Evolutionary conservation across 2,113 vertebrate genomes (phyloP).

Genomic region (Bufo gargarizans): DNA sequence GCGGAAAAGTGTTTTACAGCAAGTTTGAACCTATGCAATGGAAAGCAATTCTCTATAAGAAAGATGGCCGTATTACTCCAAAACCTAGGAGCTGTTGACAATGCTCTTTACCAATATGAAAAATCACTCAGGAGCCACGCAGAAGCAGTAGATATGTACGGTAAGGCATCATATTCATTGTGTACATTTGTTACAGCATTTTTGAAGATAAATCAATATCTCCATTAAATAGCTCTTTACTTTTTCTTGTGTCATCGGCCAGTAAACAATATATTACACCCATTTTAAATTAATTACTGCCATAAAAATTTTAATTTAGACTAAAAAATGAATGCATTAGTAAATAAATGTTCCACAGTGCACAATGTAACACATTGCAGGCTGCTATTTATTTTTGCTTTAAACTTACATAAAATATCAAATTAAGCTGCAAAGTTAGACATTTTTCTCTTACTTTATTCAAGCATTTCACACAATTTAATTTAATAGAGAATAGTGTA

Average conservation of each 20-base stretch:
- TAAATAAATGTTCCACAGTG: background rate
- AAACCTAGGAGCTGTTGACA: slow-evolving; percentile 54
- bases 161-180: slow-evolving; percentile 28
- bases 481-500: too few relatives aligned
- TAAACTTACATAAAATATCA: background rate
- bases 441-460: background rate
- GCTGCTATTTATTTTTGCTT: background rate
- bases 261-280: slow-evolving; percentile 27
- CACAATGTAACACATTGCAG: background rate
- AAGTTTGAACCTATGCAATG: slow-evolving; percentile 24
- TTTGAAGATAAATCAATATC: slow-evolving; percentile 12
- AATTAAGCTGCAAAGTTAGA: background rate
- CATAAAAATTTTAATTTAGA: slow-evolving; percentile 16
- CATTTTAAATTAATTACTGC: slow-evolving; percentile 32
- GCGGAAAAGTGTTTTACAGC: slow-evolving; percentile 52
- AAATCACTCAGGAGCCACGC: slow-evolving; percentile 52
- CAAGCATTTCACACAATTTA: too few relatives aligned
- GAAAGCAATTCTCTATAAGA: background rate
- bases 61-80: slow-evolving; percentile 52
- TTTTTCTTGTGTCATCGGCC: slow-evolving; percentile 30
- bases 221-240: slow-evolving; percentile 25
- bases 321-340: background rate
- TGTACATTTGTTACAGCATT: background rate
- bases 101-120: slow-evolving; percentile 45
- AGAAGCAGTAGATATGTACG: slow-evolving; percentile 41